A percentile compares a stretch with the other conserved stretches of the same genome.
Conservation (phyloP, 2,797 vertebrate species). For the Diglossa cyanea region DNA sequence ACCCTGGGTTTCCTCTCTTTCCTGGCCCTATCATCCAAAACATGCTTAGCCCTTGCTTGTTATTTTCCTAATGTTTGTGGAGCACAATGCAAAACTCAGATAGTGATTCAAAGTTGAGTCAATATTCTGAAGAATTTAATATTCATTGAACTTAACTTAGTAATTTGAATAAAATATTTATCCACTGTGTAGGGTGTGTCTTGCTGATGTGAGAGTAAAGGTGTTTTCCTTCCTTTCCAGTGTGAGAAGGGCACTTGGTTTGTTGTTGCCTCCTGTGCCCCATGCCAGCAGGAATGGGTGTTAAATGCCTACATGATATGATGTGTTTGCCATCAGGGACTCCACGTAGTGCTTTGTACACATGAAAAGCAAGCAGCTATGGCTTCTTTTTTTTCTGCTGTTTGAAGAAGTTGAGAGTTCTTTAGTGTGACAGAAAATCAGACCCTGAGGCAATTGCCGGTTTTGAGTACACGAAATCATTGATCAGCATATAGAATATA, state of each 20-base stretch:
- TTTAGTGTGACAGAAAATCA: background rate
- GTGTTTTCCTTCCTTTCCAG: background rate
- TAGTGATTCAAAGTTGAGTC: background rate
- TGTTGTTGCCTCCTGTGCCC: background rate
- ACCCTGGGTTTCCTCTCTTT: background rate
- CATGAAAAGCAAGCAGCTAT: background rate
- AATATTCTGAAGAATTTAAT: background rate
- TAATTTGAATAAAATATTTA: background rate
- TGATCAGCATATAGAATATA: fast-evolving
- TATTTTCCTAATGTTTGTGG: background rate
- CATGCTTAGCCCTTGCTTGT: background rate
- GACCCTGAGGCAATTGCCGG: background rate
- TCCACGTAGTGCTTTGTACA: background rate
- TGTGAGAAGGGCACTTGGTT: fast-evolving
- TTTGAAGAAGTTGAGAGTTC: background rate
- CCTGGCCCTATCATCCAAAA: background rate
- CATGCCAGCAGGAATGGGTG: background rate
- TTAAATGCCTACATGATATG: fast-evolving
- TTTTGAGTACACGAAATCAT: background rate
- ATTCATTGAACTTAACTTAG: background rate
- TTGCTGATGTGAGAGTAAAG: background rate
- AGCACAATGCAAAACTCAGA: background rate
- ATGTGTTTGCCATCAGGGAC: background rate
- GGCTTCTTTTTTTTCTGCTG: background rate
- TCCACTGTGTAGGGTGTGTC: background rate